Conservation (phyloP, 1,140 invertebrate species). For the Drosophila takahashii region DNA sequence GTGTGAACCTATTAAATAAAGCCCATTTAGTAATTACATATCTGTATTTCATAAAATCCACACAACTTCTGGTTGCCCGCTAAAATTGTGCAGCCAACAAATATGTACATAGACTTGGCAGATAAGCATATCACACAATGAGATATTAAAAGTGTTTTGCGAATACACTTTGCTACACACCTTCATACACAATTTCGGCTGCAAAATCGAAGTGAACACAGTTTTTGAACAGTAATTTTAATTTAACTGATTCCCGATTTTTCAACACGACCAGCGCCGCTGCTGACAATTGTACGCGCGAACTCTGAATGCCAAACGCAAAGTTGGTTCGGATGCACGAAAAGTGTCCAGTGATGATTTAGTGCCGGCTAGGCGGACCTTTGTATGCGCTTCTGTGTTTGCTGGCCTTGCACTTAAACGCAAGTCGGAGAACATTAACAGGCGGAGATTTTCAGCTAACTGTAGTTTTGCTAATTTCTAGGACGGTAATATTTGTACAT, state of each 20-base stretch:
- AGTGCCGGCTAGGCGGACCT: constrained; percentile 5
- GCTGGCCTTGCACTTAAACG: not conserved
- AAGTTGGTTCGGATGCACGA: constrained; percentile 26
- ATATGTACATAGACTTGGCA: not conserved
- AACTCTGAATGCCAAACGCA: constrained; percentile 77
- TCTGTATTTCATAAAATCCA: not conserved
- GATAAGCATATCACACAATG: not conserved
- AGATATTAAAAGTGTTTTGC: not conserved
- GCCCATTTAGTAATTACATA: no score
- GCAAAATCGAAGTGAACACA: constrained; percentile 13
- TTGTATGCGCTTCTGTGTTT: constrained; percentile 17
- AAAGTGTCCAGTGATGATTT: constrained; percentile 49
- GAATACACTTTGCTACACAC: constrained; percentile 35
- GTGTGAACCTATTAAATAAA: not conserved
- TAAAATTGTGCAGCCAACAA: constrained; percentile 5
- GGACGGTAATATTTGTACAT: not conserved
- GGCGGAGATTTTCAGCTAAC: not conserved
- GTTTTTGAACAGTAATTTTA: constrained; percentile 41
- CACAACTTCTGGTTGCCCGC: constrained; percentile 13
- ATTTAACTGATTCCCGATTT: constrained; percentile 61
- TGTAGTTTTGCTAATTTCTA: not conserved
- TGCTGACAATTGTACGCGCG: constrained; percentile 69
- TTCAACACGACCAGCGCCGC: constrained; percentile 47
- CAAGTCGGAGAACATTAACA: not conserved
- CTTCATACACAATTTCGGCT: constrained; percentile 60